Evolutionary conservation across 2,797 vertebrate species (phyloP).

Genomic region (Lithobates pipiens): DNA sequence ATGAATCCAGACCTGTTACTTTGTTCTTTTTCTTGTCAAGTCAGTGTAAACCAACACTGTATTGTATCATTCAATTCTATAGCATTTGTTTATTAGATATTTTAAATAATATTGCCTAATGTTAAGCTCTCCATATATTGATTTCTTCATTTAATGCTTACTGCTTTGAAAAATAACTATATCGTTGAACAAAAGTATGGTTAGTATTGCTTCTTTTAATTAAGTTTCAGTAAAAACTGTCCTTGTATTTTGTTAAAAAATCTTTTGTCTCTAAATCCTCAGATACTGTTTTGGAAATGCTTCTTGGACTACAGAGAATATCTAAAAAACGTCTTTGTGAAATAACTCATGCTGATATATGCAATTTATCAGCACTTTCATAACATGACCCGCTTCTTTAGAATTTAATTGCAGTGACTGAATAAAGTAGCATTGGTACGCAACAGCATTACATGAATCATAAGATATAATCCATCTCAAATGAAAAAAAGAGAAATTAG

Average conservation of each 20-base stretch:
- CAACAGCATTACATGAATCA: conserved; percentile 48
- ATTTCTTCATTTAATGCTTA: neutral
- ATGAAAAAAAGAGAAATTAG: conserved; percentile 50
- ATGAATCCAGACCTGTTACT: neutral
- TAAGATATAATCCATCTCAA: conserved; percentile 40
- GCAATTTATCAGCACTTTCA: conserved; percentile 59
- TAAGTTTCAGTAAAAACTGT: neutral
- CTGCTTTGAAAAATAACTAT: neutral
- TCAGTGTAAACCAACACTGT: neutral
- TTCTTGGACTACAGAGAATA: neutral
- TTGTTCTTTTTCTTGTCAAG: neutral
- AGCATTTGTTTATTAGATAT: neutral
- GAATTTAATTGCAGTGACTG: conserved; percentile 58
- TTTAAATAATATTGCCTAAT: too few relatives aligned
- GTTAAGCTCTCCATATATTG: neutral
- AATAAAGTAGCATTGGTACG: conserved; percentile 32
- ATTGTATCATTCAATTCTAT: neutral
- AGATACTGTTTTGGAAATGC: conserved; percentile 6
- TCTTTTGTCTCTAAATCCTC: neutral
- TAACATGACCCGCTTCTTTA: conserved; percentile 61
- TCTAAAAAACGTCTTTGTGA: conserved; percentile 21
- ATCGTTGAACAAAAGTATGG: neutral
- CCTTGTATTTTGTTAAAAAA: neutral
- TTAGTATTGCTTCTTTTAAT: neutral
- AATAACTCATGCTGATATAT: conserved; percentile 39